phyloP scores from a whole-genome alignment of 2,797 vertebrate species.

The Argentina silus region DNA sequence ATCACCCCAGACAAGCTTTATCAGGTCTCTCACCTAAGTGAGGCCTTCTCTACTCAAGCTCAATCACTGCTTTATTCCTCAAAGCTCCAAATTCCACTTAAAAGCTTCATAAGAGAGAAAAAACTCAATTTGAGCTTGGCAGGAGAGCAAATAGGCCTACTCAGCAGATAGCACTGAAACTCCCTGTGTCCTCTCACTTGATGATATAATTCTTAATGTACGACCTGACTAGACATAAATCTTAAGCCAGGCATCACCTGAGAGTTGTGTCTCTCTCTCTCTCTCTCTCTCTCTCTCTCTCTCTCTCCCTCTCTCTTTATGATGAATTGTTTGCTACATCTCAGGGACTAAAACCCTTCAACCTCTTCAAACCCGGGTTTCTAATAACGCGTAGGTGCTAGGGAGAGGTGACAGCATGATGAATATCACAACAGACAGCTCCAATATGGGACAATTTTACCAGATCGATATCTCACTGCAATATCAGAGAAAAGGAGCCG shows the following conservation, averaged over 20 bases:
- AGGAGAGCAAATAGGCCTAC: conserved; percentile 74
- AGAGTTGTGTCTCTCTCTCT: conserved; percentile 69
- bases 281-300: conserved; percentile 23
- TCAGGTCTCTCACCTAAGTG: conserved; percentile 55
- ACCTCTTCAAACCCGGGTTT: conserved; percentile 97
- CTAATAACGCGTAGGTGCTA: conserved; percentile 98
- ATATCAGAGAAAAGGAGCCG: conserved; percentile 99
- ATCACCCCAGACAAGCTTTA: conserved; percentile 67
- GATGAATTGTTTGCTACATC: conserved; percentile 97
- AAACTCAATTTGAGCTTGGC: conserved; percentile 73
- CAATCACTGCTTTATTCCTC: conserved; percentile 61
- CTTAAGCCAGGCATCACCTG: conserved; percentile 82
- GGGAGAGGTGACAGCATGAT: conserved; percentile 97
- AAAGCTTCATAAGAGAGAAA: conserved; percentile 65
- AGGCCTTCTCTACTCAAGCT: conserved; percentile 40
- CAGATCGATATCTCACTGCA: conserved; percentile 99
- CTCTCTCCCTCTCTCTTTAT: conserved; percentile 55
- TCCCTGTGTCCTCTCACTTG: conserved; percentile 72
- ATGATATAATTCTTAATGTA: conserved; percentile 86
- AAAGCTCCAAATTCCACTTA: conserved; percentile 68
- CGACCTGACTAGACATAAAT: conserved; percentile 81
- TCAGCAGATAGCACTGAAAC: conserved; percentile 78
- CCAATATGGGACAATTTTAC: conserved; percentile 99
- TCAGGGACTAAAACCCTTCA: conserved; percentile 95
- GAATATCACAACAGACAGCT: conserved; percentile 99